Evolutionary conservation across 2,113 vertebrate species (phyloP), one percentile per base, ranked within the genome.

Genomic region (Tympanuchus pallidicinctus): DNA sequence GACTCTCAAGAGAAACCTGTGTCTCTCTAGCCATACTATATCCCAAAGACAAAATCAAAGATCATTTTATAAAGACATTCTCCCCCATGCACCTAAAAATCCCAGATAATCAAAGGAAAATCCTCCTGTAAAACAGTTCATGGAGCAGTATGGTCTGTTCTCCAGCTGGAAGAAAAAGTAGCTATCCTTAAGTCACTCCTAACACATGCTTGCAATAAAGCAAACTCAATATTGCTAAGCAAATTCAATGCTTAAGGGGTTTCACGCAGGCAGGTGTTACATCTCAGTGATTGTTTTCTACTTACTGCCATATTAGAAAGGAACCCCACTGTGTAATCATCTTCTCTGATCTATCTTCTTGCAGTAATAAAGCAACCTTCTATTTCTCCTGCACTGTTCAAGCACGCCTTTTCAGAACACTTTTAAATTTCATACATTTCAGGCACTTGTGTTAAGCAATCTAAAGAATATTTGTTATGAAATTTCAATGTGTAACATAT

Each of bases 391-490:
- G 22, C 54, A 45, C 43, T 81, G 48, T 75, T 86, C 73, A 87
- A 82, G 65, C 45, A 64, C 54, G 73, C 28, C 57, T 92, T 93
- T 92, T 84, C 40, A 89, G 54, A 86, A 67, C 6, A 69, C n/a
- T 63, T 87, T 78, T 61, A 38, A 52, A 67, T 92, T 94, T 92
- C 57, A 82, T 73, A 83, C 36, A 72, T 86, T 88, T 82, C 38
- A 86, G 86, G 36, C 43, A 79, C 21, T 69, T 87, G 88, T 82
- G 60, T 88, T 90, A 86, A 76, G 32, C 65, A 77, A 88, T 89
- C 52, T 81, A 66, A 86, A 90, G 42, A 87, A 82, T 70, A 83
- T 77, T 86, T 48, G 20, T 22, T 57, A 56, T 69, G 65, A 90
- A 86, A 86, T 75, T 88, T 79, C 42, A 27, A 84, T 72, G 48